Percentiles rank a stretch among this genome's conserved stretches.
These are phyloP conservation scores for Acanthopleura granulata DNA, from an alignment of 2,888 invertebrate genomes.

Conservation along the genomic window DNA sequence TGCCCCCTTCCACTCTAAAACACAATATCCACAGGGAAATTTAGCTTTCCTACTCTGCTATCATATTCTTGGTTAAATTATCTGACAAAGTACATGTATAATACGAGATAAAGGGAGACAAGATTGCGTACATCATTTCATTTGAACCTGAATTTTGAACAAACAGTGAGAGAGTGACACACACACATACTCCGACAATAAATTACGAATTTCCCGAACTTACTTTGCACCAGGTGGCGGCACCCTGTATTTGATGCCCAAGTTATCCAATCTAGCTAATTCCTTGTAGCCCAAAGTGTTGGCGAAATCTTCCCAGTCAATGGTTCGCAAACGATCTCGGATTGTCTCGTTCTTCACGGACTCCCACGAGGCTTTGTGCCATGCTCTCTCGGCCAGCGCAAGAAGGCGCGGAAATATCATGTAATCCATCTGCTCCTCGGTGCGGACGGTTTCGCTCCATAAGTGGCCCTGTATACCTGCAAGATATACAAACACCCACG, in stretches of 20 bases:
- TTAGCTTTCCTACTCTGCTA: no score
- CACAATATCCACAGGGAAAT: no score
- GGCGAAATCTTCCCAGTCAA: conserved; percentile 51
- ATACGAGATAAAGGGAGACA: no score
- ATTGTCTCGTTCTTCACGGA: not conserved
- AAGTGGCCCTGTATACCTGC: conserved; percentile 65
- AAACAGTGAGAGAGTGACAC: no score
- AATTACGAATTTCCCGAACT: conserved; percentile 21
- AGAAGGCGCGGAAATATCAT: conserved; percentile 59
- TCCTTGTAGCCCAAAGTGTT: conserved; percentile 46
- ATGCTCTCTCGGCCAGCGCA: conserved; percentile 64
- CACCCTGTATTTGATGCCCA: conserved; percentile 45
- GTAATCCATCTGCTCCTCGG: conserved; percentile 50
- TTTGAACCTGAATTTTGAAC: no score
- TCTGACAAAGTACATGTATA: no score
- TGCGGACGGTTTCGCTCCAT: conserved; percentile 61
- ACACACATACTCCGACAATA: no score
- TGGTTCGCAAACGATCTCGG: not conserved
- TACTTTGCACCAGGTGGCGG: conserved; percentile 55
- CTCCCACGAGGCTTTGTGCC: conserved; percentile 65
- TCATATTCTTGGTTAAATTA: no score
- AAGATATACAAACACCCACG: not conserved
- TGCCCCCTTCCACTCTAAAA: not conserved
- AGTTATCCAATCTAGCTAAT: conserved; percentile 41
- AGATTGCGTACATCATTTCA: no score